Evolutionary conservation across 1,140 invertebrate species (phyloP).

Genomic region (Megalonaias nervosa): DNA sequence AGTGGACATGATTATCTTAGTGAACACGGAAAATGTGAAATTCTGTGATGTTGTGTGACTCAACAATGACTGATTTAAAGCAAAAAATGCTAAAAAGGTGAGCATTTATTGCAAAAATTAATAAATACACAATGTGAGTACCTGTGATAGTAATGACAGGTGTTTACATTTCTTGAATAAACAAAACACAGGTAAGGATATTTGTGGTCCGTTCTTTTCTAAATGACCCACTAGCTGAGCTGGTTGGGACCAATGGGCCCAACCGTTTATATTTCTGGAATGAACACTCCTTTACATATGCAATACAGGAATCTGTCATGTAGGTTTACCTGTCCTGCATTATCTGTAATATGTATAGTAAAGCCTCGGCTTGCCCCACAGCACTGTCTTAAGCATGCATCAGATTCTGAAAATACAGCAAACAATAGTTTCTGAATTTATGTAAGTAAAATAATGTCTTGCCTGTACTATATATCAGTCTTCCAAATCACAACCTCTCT

Average conservation of each 20-base stretch:
- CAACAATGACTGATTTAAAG: too few relatives aligned
- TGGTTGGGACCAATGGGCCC: neutral
- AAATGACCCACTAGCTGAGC: neutral
- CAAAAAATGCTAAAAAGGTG: too few relatives aligned
- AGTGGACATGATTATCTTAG: too few relatives aligned
- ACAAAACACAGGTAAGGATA: neutral
- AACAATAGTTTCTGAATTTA: too few relatives aligned
- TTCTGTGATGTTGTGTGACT: neutral
- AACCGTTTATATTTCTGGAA: too few relatives aligned
- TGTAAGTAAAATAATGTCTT: too few relatives aligned
- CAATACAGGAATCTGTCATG: neutral
- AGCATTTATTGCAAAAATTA: too few relatives aligned
- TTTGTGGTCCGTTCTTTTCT: neutral
- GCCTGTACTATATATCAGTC: too few relatives aligned
- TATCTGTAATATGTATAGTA: constrained; percentile 89
- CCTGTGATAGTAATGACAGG: neutral
- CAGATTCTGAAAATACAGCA: constrained; percentile 76
- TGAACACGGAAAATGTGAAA: neutral
- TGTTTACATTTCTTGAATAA: neutral
- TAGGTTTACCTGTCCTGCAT: constrained; percentile 78
- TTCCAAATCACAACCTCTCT: too few relatives aligned
- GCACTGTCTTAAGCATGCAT: constrained; percentile 84
- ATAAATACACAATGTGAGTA: too few relatives aligned
- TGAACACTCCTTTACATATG: neutral
- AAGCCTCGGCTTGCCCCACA: constrained; percentile 86